Evolutionary conservation across 2,797 vertebrate species (phyloP), one percentile per base, ranked within the genome.

Genomic region (Parotocinclus haroldoi): DNA sequence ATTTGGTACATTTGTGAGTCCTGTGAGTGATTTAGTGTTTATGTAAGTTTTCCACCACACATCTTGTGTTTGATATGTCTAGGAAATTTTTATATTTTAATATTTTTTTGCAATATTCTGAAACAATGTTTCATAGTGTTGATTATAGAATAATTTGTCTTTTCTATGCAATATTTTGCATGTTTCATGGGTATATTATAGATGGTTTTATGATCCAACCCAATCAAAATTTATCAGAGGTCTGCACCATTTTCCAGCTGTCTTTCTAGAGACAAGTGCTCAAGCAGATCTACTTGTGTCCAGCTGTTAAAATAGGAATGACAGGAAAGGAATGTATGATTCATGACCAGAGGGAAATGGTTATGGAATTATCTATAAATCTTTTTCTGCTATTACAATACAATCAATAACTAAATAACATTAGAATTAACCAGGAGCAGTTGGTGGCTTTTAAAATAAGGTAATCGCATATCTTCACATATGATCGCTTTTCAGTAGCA

Each of bases 271-370:
- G 80, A 38, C 83, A 85, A 89, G 79, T 63, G 70, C 76, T 86
- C 78, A 70, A 81, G 76, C 68, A 63, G 84, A 84, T 88, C 75
- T 72, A 77, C 80, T 79, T 79, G 68, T 82, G 83, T 84, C 84
- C 91, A 92, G 90, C 92, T 93, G 90, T 92, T 90, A 89, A 92
- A 93, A 92, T 87, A 92, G 72, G 52, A 82, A 75, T 79, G 63
- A 48, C 66, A 68, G 73, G 59, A 77, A 80, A 77, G 85, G 81
- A 89, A 88, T 90, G 82, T 83, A 84, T 89, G 87, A 89, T 86
- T 88, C 83, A 89, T 82, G 79, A 82, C 80, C 83, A 76, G 74
- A 72, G 75, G 71, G 77, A 83, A 68, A 76, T 71, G 62, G 79
- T 83, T 80, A 79, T 64, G 76, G 72, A 48, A 75, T 72, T 69